Base-by-base conservation (phyloP, 2,888 invertebrate genomes). In the Platycheirus albimanus region DNA sequence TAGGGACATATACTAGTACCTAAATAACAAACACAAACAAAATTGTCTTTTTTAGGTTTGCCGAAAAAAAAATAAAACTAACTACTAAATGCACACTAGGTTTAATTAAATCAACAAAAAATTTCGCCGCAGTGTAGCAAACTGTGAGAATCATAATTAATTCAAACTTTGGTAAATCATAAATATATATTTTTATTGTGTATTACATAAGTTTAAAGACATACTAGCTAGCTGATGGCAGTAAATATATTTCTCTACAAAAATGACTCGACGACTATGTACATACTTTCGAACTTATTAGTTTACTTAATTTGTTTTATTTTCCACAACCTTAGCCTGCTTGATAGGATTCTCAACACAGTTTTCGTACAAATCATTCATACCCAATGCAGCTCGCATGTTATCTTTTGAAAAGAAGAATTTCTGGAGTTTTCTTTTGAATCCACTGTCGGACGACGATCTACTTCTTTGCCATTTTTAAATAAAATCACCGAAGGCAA, bases 401-500 rank as follows among this genome's bases (percentile, higher is more conserved):
- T 98, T 98, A 88, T 98, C 98, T 92, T 96, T 93, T 0, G 94
- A 94, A 88, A 95, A 95, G 47, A 93, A 91, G 87, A 94, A 94
- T 95, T 94, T 96, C 90, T 90, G 95, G 8, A 99, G 91, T 88
- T 97, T 97, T 52, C 96, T 86, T 94, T 95, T 51, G 93, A 91
- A 90, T 98, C 98, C 0, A 95, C 93, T 38, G 94, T 93, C 0
- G 99, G 99, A 66, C 97, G 92, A 64, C 99, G 93, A 86, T 94
- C 92, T 6, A 92, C 91, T 91, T 98, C 98, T 89, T 95, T 95
- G 0, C 97, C 98, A 20, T 96, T 95, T 87, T 93, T 93, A 89
- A 99, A 96, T 15, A 99, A 90, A 78, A 99, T 93, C 3, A 99
- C 90, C 0, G 98, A 96, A 0, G 99, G 99, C 66, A 99, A 91